A percentile compares a stretch with the other conserved stretches of the same genome.
phyloP scores from a whole-genome alignment of 2,797 vertebrate species.

The Taeniopygia guttata region DNA sequence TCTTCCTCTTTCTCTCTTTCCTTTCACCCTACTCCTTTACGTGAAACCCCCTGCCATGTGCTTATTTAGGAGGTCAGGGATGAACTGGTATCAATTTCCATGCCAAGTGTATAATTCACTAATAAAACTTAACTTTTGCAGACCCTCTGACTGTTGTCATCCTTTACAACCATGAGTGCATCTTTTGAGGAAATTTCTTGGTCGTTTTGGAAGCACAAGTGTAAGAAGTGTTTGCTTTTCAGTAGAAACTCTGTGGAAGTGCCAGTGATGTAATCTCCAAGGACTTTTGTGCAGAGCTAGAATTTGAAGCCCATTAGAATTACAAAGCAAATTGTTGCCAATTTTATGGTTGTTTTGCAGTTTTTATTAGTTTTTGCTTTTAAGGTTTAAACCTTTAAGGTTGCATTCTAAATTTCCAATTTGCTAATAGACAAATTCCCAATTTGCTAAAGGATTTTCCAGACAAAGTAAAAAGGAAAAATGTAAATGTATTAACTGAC shows the following conservation, averaged over 20 bases:
- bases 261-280: background rate
- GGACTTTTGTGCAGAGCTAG: background rate
- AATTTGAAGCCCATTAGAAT: background rate
- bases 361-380: background rate
- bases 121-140: background rate
- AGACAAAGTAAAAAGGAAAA: background rate
- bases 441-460: background rate
- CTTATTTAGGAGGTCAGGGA: background rate
- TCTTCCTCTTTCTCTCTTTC: background rate
- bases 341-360: background rate
- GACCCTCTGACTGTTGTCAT: background rate
- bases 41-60: background rate
- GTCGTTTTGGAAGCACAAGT: background rate
- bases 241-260: background rate
- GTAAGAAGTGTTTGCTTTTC: conserved; percentile 10
- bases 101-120: background rate
- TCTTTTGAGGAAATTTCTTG: conserved; percentile 1
- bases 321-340: background rate
- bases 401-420: background rate
- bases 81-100: background rate
- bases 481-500: background rate
- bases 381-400: background rate
- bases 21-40: background rate
- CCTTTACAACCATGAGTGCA: background rate
- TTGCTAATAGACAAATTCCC: background rate